Evolutionary conservation across 2,888 invertebrate genomes (phyloP).

Genomic region (Ctena decussata): DNA sequence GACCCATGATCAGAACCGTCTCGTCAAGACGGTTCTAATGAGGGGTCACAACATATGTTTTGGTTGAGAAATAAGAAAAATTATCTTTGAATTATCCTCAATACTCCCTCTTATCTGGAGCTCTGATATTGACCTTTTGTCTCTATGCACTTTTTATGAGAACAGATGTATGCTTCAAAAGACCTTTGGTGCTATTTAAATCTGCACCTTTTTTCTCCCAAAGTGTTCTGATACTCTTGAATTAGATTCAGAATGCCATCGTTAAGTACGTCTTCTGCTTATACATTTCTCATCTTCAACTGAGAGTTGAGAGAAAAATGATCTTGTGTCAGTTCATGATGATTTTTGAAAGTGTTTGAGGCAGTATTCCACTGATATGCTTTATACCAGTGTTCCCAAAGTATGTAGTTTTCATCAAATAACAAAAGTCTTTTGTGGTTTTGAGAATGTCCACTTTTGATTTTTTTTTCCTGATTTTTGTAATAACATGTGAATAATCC

Average conservation of each 20-base stretch:
- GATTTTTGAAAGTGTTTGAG: constrained; percentile 38
- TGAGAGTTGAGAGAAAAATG: constrained; percentile 52
- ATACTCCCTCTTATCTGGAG: too few relatives aligned
- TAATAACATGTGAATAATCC: constrained; percentile 52
- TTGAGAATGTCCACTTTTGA: constrained; percentile 38
- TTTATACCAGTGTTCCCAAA: constrained; percentile 56
- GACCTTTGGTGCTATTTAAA: constrained; percentile 39
- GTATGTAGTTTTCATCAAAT: constrained; percentile 11
- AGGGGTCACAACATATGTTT: too few relatives aligned
- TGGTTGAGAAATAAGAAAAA: too few relatives aligned
- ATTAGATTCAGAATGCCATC: constrained; percentile 59
- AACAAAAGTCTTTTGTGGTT: neutral
- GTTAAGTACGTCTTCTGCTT: constrained; percentile 61
- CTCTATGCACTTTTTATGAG: constrained; percentile 11
- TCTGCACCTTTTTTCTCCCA: constrained; percentile 28
- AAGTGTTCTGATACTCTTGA: constrained; percentile 35
- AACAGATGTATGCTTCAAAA: constrained; percentile 35
- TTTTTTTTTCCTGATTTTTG: constrained; percentile 47
- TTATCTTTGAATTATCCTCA: too few relatives aligned
- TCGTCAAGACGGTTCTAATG: too few relatives aligned
- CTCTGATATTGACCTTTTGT: neutral
- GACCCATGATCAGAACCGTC: too few relatives aligned
- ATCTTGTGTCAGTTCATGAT: constrained; percentile 49
- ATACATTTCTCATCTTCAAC: constrained; percentile 60
- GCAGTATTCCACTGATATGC: constrained; percentile 55